These are phyloP conservation scores for Spatula versicolor DNA, from an alignment of 2,797 vertebrate genomes.

Conservation along the genomic window DNA sequence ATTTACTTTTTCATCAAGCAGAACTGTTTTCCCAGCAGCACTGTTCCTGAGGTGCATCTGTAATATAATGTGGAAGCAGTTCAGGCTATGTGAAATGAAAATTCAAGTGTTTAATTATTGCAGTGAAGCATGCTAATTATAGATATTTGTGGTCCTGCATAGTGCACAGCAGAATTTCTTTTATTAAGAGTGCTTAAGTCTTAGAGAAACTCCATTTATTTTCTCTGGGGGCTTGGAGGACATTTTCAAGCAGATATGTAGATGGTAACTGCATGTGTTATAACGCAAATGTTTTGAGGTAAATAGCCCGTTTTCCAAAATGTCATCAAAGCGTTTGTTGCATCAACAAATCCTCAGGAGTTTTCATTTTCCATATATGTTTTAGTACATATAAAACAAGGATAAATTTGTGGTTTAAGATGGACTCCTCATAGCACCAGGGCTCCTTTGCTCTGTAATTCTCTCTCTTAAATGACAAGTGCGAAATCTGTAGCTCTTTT, in stretches of 20 bases:
- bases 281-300: conserved; percentile 43
- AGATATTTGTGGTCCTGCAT: neutral
- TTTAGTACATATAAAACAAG: neutral
- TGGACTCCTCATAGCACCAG: neutral
- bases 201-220: conserved; percentile 57
- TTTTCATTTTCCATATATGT: neutral
- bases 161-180: neutral
- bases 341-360: conserved; percentile 30
- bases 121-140: neutral
- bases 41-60: neutral
- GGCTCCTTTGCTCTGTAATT: neutral
- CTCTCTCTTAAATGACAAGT: conserved; percentile 18
- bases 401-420: neutral
- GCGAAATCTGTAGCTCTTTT: neutral
- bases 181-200: conserved; percentile 8
- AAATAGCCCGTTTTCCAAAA: conserved; percentile 47
- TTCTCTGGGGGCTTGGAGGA: conserved; percentile 19
- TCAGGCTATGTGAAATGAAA: neutral
- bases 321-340: conserved; percentile 40
- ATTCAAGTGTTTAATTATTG: conserved; percentile 29
- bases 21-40: neutral
- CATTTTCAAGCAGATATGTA: conserved; percentile 13
- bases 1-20: neutral
- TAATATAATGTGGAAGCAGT: neutral
- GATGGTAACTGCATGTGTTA: neutral